These are phyloP conservation scores for Zaprionus davidi DNA, from an alignment of 1,140 invertebrate species.

Conservation along the genomic window DNA sequence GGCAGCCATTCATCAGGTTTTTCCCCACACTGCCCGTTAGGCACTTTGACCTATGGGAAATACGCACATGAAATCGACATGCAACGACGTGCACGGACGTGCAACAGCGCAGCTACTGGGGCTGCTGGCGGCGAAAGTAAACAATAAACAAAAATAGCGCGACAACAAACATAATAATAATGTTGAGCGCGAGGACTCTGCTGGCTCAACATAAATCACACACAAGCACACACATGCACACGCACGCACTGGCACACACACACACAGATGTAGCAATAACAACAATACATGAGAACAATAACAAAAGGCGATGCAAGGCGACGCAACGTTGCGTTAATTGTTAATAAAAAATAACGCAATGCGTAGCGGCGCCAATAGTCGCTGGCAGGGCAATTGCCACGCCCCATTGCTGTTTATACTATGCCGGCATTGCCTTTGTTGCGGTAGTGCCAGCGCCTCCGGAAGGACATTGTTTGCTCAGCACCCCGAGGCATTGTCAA, in stretches of 20 bases:
- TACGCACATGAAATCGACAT: slow-evolving; percentile 1
- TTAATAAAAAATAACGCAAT: slow-evolving; percentile 60
- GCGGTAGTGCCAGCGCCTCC: slow-evolving; percentile 30
- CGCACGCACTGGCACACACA: slow-evolving; percentile 7
- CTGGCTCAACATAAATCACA: slow-evolving; percentile 36
- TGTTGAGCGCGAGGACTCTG: slow-evolving; percentile 12
- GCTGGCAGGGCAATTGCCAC: not conserved
- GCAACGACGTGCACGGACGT: not conserved
- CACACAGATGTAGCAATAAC: slow-evolving; percentile 4
- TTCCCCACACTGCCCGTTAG: not conserved
- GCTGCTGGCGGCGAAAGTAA: not conserved
- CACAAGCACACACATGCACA: slow-evolving; percentile 12
- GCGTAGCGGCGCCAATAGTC: not conserved
- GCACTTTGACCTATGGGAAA: slow-evolving; percentile 7
- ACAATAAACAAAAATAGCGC: slow-evolving; percentile 11
- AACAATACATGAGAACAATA: slow-evolving; percentile 11
- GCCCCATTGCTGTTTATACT: not conserved
- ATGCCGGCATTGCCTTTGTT: slow-evolving; percentile 53
- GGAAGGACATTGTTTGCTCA: slow-evolving; percentile 79
- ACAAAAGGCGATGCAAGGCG: slow-evolving; percentile 9
- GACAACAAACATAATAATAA: slow-evolving; percentile 25
- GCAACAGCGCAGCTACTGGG: not conserved
- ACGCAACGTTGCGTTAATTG: slow-evolving; percentile 60
- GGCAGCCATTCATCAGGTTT: not conserved
- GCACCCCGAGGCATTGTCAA: slow-evolving; percentile 76